Percentiles rank a stretch among this genome's conserved stretches.
Evolutionary conservation across 2,113 vertebrate species (phyloP).

Genomic region (Mus spicilegus): DNA sequence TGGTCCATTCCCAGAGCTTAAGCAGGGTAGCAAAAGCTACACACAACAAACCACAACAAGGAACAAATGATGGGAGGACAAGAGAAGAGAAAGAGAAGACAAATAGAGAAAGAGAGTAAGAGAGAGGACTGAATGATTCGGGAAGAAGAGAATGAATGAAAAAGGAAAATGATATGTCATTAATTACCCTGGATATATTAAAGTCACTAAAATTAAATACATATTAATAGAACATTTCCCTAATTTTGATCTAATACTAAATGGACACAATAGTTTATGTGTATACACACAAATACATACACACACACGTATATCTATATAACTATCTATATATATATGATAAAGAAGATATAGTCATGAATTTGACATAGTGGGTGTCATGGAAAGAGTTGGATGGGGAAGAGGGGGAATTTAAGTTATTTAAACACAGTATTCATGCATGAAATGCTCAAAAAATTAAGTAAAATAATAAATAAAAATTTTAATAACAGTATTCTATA

Average conservation of each 20-base stretch:
- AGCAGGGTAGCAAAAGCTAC: no score
- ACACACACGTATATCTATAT: no score
- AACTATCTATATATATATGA: no score
- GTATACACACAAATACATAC: not conserved
- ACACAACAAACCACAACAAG: no score
- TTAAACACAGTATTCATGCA: not conserved
- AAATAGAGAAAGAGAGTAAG: not conserved
- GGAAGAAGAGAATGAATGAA: not conserved
- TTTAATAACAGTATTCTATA: not conserved
- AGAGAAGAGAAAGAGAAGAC: not conserved
- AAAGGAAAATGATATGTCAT: not conserved
- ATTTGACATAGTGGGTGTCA: not conserved
- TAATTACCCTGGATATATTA: not conserved
- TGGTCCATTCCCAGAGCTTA: no score
- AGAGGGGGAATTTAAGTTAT: not conserved
- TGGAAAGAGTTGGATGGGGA: not conserved
- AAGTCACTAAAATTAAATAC: not conserved
- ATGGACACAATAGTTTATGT: not conserved
- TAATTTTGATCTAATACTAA: not conserved
- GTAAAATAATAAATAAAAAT: not conserved
- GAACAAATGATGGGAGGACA: fast-evolving
- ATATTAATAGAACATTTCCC: not conserved
- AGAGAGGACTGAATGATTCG: no score
- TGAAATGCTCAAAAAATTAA: not conserved
- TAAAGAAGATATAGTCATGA: not conserved